Conservation (phyloP, 2,888 invertebrate species). For the Agrochola lota region DNA sequence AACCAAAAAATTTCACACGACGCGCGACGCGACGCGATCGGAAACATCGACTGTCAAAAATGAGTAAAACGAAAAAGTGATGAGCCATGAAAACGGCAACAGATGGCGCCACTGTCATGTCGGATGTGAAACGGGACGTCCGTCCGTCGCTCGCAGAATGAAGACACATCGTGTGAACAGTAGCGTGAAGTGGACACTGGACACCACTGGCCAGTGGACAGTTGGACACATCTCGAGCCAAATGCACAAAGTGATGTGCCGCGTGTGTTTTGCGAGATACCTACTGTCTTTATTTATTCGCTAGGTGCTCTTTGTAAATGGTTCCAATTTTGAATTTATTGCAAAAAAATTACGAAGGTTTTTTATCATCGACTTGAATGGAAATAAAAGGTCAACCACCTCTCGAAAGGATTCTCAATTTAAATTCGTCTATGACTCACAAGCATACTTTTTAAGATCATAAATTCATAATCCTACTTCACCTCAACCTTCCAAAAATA, state of each 20-base stretch:
- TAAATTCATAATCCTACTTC: constrained; percentile 50
- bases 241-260: constrained; percentile 6
- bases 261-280: neutral
- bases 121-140: constrained; percentile 51
- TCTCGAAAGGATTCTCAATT: constrained; percentile 48
- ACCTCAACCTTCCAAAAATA: constrained; percentile 44
- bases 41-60: constrained; percentile 30
- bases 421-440: constrained; percentile 54
- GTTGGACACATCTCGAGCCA: constrained; percentile 12
- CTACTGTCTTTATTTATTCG: constrained; percentile 6
- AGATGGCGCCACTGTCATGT: constrained; percentile 43
- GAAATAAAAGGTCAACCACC: constrained; percentile 37
- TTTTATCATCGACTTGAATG: neutral
- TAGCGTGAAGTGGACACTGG: constrained; percentile 33
- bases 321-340: neutral
- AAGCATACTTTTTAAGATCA: constrained; percentile 24
- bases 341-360: neutral
- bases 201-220: constrained; percentile 7
- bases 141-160: constrained; percentile 21
- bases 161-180: constrained; percentile 32
- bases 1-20: constrained; percentile 14
- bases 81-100: constrained; percentile 41
- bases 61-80: constrained; percentile 40
- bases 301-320: neutral
- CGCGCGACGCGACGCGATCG: neutral